Evolutionary conservation across 1,140 invertebrate genomes (phyloP), one percentile per base, ranked within the genome.

Genomic region (Mycetomoellerius zeteki): DNA sequence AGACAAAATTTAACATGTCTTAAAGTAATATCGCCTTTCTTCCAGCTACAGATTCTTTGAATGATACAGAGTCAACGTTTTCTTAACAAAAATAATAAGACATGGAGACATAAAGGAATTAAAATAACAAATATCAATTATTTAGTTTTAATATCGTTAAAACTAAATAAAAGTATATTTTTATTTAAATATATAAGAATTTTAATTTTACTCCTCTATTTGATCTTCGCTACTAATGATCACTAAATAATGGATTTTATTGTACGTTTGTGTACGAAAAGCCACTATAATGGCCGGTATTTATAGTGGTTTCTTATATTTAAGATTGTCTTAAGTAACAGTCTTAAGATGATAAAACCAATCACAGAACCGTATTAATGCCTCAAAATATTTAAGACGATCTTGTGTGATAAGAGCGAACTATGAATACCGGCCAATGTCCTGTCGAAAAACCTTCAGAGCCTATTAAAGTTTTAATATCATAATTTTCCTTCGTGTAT

Each of bases 31-130:
- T 27, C 37, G n/a, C 37, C 56, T 64, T 78, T 78, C 52, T 78
- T 30, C 16, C 37, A 78, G 33, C 58, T 78, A 78, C 37, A 78
- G 58, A 47, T 78, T 64, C 37, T 78, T 64, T 27, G 16, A 78
- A 64, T 77, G 33, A 27, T 27, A 60, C 21, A 27, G 21, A 76
- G 16, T 27, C 21, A 72, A 77, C 19, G 14, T 60, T 19, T 76
- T 73, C 71, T 73, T 43, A 69, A 65, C 64, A 65, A 65, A 64
- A 33, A 64, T 64, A 64, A 64, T 8, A 64, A 19, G 6, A 33
- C 21, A 69, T 16, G 14, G 14, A 69, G 3, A 50, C 6, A 47
- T 24, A 47, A 24, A 69, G 12, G 43, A 37, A 24, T 24, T 43
- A 47, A 69, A 47, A 67, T 67, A 0, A 43, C 30, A 72, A 72